Base-by-base conservation (phyloP, 2,113 vertebrate genomes). In the Panthera tigris region DNA sequence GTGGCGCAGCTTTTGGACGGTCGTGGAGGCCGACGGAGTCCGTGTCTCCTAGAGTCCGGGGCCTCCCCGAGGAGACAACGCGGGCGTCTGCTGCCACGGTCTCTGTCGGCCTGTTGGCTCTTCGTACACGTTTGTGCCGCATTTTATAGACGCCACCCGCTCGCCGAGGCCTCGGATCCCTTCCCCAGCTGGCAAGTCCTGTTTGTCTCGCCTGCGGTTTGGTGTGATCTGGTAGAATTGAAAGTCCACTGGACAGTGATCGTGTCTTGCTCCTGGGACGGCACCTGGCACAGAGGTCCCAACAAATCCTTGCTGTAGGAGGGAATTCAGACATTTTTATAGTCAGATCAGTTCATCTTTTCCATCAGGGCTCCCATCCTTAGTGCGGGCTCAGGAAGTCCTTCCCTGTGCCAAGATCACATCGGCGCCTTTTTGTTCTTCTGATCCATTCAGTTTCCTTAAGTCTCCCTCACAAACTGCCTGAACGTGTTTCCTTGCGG, bases 301-400 rank as follows among this genome's bases (percentile, higher is more conserved):
- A 0, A 7, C 65, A 57, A 48, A 6, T 12, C 1, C 36, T 4
- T 48, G 65, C 6, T 27, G n/a, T n/a, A 31, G 55, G 66, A 55
- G 69, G 29, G 41, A 33, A 27, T 11, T 15, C 13, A 7, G 45
- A 65, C 33, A 7, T 36, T 23, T 29, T 11, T 23, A 15, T n/a
- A 7, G 7, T 52, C 90, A 25, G 16, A 27, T 12, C 63, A 41
- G 50, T 25, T 19, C 41, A 0, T 80, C 27, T 21, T 41, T 27
- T 48, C 85, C 39, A 8, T 39, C 10, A 36, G 39, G 61, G 71
- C 18, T 69, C n/a, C 80, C 14, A 12, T 18, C 79, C 52, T 18
- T 8, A 1, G 39, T 4, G 0, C 4, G 0, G 79, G 16, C 41
- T 52, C 71, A 5, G 4, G 4, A 57, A 52, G 39, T 6, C 80